phyloP scores from a whole-genome alignment of 2,113 vertebrate species.

The Arvicanthis niloticus region DNA sequence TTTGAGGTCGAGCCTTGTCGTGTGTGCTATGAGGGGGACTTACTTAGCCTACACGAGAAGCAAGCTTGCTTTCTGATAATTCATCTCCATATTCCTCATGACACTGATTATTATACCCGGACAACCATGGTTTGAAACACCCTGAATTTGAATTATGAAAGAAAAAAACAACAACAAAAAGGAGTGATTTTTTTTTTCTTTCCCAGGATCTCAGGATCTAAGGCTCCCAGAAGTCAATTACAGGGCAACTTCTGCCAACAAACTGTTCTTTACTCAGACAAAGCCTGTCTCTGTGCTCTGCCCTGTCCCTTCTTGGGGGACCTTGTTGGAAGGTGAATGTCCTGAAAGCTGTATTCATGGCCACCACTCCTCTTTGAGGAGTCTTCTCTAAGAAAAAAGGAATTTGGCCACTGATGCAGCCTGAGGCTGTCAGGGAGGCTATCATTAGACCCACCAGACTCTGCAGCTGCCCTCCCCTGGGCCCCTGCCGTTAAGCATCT shows the following conservation, averaged over 20 bases:
- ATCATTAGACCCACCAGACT: neutral
- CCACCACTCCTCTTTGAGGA: neutral
- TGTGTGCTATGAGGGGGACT: neutral
- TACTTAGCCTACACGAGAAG: neutral
- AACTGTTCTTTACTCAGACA: constrained; percentile 14
- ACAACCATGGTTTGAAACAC: neutral
- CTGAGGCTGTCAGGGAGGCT: neutral
- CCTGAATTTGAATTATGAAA: neutral
- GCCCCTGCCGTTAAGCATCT: neutral
- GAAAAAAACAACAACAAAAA: neutral
- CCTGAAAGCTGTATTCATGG: constrained; percentile 71
- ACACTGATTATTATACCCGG: neutral
- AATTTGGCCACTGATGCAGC: neutral
- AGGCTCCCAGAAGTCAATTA: constrained; percentile 8
- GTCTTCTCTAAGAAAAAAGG: neutral
- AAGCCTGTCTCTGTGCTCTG: constrained; percentile 54
- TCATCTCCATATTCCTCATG: neutral
- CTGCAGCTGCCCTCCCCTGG: neutral
- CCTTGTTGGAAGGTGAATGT: constrained; percentile 60
- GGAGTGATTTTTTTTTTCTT: constrained; percentile 20
- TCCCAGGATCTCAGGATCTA: constrained; percentile 57
- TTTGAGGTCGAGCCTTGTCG: neutral
- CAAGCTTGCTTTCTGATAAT: neutral
- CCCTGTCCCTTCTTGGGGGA: neutral
- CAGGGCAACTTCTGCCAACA: constrained; percentile 13